Evolutionary conservation across 2,797 vertebrate genomes (phyloP).

Genomic region (Xiphorhynchus erythropygius): DNA sequence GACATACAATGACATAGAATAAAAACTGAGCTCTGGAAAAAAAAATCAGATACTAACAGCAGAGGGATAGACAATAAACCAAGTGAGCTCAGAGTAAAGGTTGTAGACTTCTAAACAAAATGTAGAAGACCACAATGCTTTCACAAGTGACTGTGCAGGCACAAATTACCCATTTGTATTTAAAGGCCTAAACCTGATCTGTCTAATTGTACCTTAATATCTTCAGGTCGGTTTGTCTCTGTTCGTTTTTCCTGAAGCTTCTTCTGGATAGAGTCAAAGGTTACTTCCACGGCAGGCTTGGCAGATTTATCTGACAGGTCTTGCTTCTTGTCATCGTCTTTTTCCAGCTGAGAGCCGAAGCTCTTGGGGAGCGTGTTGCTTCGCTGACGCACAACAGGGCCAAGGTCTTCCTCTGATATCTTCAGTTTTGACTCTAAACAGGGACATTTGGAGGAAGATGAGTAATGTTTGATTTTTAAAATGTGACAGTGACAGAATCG

Average conservation of each 20-base stretch:
- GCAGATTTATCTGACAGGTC: constrained; percentile 83
- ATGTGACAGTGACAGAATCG: not conserved
- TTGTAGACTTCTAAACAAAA: not conserved
- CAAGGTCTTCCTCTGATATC: constrained; percentile 91
- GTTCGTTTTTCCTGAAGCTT: constrained; percentile 92
- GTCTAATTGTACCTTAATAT: constrained; percentile 87
- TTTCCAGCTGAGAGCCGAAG: constrained; percentile 95
- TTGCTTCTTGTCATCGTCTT: constrained; percentile 83
- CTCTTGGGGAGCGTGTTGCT: constrained; percentile 98
- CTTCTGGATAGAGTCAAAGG: constrained; percentile 87
- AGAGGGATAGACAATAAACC: not conserved
- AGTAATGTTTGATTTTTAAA: not conserved
- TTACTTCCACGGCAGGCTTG: constrained; percentile 88
- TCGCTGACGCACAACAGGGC: constrained; percentile 89
- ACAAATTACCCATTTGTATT: not conserved
- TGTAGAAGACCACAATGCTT: not conserved
- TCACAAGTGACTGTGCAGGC: not conserved
- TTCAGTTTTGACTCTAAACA: constrained; percentile 88
- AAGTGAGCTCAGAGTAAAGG: not conserved
- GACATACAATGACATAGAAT: not conserved
- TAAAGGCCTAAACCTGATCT: not conserved
- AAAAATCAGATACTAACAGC: not conserved
- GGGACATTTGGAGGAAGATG: not conserved
- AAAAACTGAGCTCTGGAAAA: not conserved
- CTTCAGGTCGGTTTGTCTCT: constrained; percentile 88